phyloP scores from a whole-genome alignment of 2,888 invertebrate genomes.

The Tetanocera ferruginea region DNA sequence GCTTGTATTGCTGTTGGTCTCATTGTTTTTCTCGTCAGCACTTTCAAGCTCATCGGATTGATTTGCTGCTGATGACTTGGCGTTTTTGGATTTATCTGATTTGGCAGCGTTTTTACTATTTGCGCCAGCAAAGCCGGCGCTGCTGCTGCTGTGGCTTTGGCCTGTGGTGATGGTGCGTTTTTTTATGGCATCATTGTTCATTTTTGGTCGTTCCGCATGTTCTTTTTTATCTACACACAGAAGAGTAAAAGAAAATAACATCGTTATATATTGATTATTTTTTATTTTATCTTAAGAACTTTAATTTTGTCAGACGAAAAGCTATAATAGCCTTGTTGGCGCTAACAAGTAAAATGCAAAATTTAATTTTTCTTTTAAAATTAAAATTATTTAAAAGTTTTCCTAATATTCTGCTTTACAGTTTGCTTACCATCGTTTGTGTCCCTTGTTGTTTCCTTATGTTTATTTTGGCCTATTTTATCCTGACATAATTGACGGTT shows the following conservation, averaged over 20 bases:
- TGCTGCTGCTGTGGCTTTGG: background rate
- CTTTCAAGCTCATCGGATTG: constrained; percentile 19
- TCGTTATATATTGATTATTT: background rate
- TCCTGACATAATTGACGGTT: constrained; percentile 68
- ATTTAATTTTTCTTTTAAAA: too few species aligned
- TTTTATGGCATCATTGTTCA: constrained; percentile 31
- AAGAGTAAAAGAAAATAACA: background rate
- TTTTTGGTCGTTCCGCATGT: constrained; percentile 31
- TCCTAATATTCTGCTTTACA: too few species aligned
- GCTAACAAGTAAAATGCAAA: too few species aligned
- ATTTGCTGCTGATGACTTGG: constrained; percentile 9
- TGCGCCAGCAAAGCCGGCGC: background rate
- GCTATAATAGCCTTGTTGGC: too few species aligned
- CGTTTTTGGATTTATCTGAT: constrained; percentile 32
- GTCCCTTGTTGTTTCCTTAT: constrained; percentile 54
- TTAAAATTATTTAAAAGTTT: too few species aligned
- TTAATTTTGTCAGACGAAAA: too few species aligned
- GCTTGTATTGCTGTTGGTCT: background rate
- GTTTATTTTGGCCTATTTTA: constrained; percentile 63
- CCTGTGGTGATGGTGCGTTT: constrained; percentile 14
- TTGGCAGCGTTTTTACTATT: constrained; percentile 35
- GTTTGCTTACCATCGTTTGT: constrained; percentile 48
- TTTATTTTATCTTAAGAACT: too few species aligned
- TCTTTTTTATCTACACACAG: background rate
- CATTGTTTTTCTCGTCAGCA: constrained; percentile 27